phyloP scores from a whole-genome alignment of 2,113 vertebrate genomes.

The Benitochromis conjunctus region DNA sequence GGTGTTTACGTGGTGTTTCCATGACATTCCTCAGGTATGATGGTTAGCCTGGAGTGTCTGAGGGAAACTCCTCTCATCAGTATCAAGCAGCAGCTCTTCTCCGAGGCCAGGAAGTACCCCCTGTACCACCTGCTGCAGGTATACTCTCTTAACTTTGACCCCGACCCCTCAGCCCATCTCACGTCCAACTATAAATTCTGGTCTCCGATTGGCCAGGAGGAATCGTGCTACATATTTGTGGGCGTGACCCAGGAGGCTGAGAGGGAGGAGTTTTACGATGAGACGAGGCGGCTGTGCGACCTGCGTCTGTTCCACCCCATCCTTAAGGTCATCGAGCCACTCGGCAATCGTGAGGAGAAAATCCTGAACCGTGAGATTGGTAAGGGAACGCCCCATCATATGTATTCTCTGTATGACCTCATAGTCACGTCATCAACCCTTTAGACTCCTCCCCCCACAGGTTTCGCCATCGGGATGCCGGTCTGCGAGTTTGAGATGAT shows the following conservation, averaged over 20 bases:
- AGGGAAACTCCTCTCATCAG: conserved; percentile 75
- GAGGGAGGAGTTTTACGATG: conserved; percentile 79
- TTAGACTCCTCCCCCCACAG: conserved; percentile 33
- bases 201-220: conserved; percentile 68
- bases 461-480: conserved; percentile 79
- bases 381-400: not conserved
- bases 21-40: conserved; percentile 53
- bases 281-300: conserved; percentile 75
- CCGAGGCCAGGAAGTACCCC: conserved; percentile 75
- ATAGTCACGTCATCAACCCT: not conserved
- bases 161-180: rapidly evolving
- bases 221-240: conserved; percentile 80
- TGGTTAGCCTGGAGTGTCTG: conserved; percentile 78
- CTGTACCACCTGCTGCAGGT: conserved; percentile 77
- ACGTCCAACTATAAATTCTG: not conserved
- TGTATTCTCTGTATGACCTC: not conserved
- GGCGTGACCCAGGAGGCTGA: conserved; percentile 81
- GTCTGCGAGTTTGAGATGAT: conserved; percentile 72
- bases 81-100: conserved; percentile 79
- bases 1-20: rapidly evolving
- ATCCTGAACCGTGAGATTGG: conserved; percentile 80
- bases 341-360: conserved; percentile 80
- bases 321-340: conserved; percentile 77
- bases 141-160: not conserved
- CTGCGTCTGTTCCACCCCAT: conserved; percentile 78